A percentile compares a stretch with the other conserved stretches of the same genome.
Evolutionary conservation across 2,113 vertebrate species (phyloP).

Genomic region (Emydura subglobosa): DNA sequence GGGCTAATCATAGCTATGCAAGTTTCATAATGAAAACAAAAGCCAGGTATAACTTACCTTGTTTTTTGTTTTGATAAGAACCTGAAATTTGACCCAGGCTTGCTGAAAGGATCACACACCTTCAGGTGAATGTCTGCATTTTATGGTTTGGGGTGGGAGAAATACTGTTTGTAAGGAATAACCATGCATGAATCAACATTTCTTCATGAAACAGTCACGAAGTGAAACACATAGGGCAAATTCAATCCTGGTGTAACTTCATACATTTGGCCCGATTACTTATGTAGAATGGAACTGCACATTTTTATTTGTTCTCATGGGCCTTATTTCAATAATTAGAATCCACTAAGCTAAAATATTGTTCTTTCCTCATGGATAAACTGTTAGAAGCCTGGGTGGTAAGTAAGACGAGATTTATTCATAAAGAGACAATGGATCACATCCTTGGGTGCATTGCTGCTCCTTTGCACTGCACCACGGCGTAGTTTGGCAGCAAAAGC

Average conservation of each 20-base stretch:
- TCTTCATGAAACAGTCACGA: background rate
- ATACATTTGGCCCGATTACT: background rate
- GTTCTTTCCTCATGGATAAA: background rate
- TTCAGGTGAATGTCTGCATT: background rate
- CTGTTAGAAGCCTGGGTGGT: background rate
- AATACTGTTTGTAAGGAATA: background rate
- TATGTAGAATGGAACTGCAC: background rate
- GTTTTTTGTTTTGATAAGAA: background rate
- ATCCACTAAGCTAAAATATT: background rate
- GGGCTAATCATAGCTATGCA: background rate
- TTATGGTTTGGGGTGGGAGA: background rate
- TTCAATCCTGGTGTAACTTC: background rate
- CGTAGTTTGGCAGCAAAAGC: too few species aligned
- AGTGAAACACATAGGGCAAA: constrained; percentile 8
- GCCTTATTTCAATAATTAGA: background rate
- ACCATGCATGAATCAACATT: background rate
- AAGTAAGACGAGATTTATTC: background rate
- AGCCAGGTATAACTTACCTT: background rate
- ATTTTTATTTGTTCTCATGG: background rate
- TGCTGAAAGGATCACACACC: background rate
- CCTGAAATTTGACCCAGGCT: background rate
- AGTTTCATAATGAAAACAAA: accelerated
- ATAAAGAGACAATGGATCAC: background rate
- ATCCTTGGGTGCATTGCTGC: accelerated
- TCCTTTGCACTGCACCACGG: accelerated